These are phyloP conservation scores for Serilophus lunatus DNA, from an alignment of 2,113 vertebrate species.

Conservation along the genomic window DNA sequence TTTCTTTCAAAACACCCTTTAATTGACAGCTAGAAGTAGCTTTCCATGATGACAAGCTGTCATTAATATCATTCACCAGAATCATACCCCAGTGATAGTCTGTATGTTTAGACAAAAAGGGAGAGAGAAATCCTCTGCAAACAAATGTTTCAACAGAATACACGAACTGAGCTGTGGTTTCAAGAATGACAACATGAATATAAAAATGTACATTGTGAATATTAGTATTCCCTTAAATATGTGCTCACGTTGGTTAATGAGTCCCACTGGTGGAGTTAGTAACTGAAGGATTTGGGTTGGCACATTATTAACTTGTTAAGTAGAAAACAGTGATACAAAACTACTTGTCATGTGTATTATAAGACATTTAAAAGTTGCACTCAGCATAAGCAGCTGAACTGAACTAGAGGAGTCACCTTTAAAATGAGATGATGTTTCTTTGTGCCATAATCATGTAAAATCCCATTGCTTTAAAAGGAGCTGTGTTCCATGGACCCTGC, in stretches of 20 bases:
- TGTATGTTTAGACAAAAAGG: constrained; percentile 7
- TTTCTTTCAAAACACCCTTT: constrained; percentile 53
- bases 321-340: constrained; percentile 63
- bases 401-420: background rate
- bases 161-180: constrained; percentile 38
- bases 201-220: constrained; percentile 64
- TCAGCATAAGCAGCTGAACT: constrained; percentile 27
- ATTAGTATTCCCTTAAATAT: constrained; percentile 70
- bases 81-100: background rate
- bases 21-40: constrained; percentile 50
- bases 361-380: constrained; percentile 55
- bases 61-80: constrained; percentile 56
- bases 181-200: constrained; percentile 63
- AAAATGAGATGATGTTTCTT: background rate
- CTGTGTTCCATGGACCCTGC: background rate
- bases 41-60: constrained; percentile 56
- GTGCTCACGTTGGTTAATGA: constrained; percentile 65
- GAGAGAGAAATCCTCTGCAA: constrained; percentile 49
- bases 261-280: constrained; percentile 61
- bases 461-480: background rate
- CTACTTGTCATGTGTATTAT: constrained; percentile 53
- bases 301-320: constrained; percentile 71
- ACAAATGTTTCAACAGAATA: constrained; percentile 47
- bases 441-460: background rate
- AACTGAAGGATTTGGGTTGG: constrained; percentile 68